Evolutionary conservation across 2,797 vertebrate species (phyloP), one percentile per base, ranked within the genome.

Genomic region (Enoplosus armatus): DNA sequence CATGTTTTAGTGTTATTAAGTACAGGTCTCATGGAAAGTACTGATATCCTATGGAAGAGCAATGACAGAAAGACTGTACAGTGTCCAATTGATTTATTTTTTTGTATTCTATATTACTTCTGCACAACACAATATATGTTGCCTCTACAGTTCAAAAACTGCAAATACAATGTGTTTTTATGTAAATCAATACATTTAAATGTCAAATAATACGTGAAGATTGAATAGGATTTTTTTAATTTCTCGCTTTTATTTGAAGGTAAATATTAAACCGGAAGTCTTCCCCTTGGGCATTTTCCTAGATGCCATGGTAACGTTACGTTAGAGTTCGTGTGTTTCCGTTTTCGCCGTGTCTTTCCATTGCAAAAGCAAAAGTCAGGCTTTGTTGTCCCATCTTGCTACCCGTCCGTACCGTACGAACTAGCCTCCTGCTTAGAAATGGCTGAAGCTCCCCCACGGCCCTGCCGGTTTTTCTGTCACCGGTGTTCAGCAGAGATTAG

Each of bases 391-490:
- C 91, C 89, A 90, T 6, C 59, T 22, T 27, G 85, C 86, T 90
- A 7, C 14, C 90, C 92, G 87, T 93, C 79, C 60, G 29, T 33
- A 64, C 60, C 47, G 53, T 45, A 75, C 71, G 29, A 74, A 63
- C 56, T 29, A 53, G 1, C 70, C 18, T 68, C 6, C 65, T 75
- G 73, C 72, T 72, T 20, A 88, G 90, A 92, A 88, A 98, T 98
- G 98, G 98, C 97, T 92, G 97, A 98, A 95, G 97, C 97, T 92
- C 94, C 96, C 43, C 91, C 94, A 83, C 96, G 95, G 91, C 95
- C 96, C 86, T 93, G 96, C 89, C 96, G 97, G 88, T 99, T 96
- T 90, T 99, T 98, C 90, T 99, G 98, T 92, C 97, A 98, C 93
- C 95, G 94, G 93, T 98, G 98, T 83, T 97, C 97, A 64, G 94